Evolutionary conservation across 2,113 vertebrate genomes (phyloP).

Genomic region (Oxyruncus cristatus): DNA sequence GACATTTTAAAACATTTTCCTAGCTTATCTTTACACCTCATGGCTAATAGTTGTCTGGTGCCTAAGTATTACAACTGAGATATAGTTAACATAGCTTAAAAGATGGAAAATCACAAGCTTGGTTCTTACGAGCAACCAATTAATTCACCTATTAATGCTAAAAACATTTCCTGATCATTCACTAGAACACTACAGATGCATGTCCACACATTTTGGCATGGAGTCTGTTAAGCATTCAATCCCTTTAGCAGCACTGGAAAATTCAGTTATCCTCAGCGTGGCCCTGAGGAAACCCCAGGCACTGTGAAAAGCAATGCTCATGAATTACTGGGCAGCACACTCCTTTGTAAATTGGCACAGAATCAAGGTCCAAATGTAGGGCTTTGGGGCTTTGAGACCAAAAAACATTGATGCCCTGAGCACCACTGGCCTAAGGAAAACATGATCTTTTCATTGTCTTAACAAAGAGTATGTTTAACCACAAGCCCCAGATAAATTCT

Average conservation of each 20-base stretch:
- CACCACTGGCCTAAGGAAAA: not conserved
- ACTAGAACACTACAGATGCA: not conserved
- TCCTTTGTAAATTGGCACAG: not conserved
- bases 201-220: not conserved
- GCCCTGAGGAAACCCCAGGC: not conserved
- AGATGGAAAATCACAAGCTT: not conserved
- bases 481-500: not conserved
- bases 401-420: not conserved
- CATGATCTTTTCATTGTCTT: not conserved
- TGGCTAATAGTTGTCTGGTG: not conserved
- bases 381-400: not conserved
- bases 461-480: not conserved
- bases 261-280: not conserved
- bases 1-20: not conserved
- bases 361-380: not conserved
- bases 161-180: not conserved
- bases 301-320: not conserved
- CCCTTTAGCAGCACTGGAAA: not conserved
- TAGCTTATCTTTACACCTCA: not conserved
- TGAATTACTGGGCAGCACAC: not conserved
- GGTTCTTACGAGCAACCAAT: not conserved
- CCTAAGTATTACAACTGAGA: not conserved
- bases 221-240: not conserved
- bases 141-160: not conserved
- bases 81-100: not conserved